Evolutionary conservation across 1,140 invertebrate species (phyloP).

Genomic region (Lucilia cuprina): DNA sequence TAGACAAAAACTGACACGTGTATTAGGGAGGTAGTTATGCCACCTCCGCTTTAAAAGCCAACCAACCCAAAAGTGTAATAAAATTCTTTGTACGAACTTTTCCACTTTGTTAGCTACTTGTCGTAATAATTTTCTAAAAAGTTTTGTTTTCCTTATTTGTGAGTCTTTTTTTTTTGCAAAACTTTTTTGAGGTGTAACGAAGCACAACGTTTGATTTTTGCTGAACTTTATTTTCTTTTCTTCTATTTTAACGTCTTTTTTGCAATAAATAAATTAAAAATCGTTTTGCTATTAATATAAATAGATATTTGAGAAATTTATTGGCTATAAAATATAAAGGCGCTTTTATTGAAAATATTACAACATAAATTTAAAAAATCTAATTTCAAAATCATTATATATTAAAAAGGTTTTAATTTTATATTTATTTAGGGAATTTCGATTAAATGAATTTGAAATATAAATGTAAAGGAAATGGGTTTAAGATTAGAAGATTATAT

Average conservation of each 20-base stretch:
- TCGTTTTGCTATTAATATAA: slow-evolving; percentile 8
- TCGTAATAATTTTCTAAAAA: slow-evolving; percentile 13
- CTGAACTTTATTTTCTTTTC: not conserved
- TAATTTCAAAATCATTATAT: too few relatives aligned
- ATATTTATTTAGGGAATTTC: too few relatives aligned
- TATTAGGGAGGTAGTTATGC: not conserved
- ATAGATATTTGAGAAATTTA: not conserved
- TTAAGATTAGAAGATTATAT: too few relatives aligned
- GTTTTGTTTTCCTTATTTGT: not conserved
- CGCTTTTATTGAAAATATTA: too few relatives aligned
- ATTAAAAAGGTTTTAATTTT: too few relatives aligned
- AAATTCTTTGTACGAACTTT: not conserved
- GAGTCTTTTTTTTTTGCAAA: not conserved
- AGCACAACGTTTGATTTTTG: slow-evolving; percentile 8
- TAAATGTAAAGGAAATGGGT: too few relatives aligned
- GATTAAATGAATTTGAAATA: too few relatives aligned
- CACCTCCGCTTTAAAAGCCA: not conserved
- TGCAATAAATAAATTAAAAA: not conserved
- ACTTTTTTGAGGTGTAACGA: not conserved
- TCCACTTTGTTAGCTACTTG: slow-evolving; percentile 8
- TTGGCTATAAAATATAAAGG: not conserved
- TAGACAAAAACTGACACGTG: not conserved
- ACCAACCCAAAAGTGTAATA: not conserved
- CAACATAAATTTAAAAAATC: too few relatives aligned
- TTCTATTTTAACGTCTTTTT: not conserved